phyloP scores from a whole-genome alignment of 2,888 invertebrate genomes.

The Tuberolachnus salignus region DNA sequence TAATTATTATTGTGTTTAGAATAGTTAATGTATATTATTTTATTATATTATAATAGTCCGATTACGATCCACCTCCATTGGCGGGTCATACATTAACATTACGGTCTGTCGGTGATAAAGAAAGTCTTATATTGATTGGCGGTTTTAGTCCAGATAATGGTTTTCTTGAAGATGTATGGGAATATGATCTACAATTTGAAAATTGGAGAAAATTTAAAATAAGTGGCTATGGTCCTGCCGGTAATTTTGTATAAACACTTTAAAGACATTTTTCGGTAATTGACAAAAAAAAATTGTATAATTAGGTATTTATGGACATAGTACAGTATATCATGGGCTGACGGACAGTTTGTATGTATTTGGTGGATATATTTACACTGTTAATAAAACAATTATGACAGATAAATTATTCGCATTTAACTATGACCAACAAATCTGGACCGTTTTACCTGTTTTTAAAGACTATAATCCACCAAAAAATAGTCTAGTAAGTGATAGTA shows the following conservation, averaged over 20 bases:
- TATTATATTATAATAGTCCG: constrained; percentile 44
- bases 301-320: constrained; percentile 80
- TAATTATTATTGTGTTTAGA: background rate
- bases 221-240: constrained; percentile 77
- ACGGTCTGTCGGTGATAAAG: constrained; percentile 71
- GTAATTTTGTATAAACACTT: constrained; percentile 62
- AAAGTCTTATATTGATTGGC: constrained; percentile 83
- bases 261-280: too few species aligned
- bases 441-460: constrained; percentile 74
- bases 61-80: constrained; percentile 70
- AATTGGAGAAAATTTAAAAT: constrained; percentile 75
- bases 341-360: constrained; percentile 87
- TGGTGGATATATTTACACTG: constrained; percentile 81
- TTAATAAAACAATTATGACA: constrained; percentile 74
- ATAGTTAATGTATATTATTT: background rate
- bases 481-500: constrained; percentile 63
- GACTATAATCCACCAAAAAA: constrained; percentile 68
- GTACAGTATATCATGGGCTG: constrained; percentile 80
- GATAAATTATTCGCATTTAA: constrained; percentile 80
- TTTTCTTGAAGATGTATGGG: constrained; percentile 78
- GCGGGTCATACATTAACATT: constrained; percentile 89
- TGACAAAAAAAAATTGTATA: too few species aligned
- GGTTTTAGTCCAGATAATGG: constrained; percentile 80
- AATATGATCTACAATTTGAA: constrained; percentile 77
- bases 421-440: constrained; percentile 79